Evolutionary conservation across 2,797 vertebrate species (phyloP), one percentile per base, ranked within the genome.

Genomic region (Adrianichthys oophorus): DNA sequence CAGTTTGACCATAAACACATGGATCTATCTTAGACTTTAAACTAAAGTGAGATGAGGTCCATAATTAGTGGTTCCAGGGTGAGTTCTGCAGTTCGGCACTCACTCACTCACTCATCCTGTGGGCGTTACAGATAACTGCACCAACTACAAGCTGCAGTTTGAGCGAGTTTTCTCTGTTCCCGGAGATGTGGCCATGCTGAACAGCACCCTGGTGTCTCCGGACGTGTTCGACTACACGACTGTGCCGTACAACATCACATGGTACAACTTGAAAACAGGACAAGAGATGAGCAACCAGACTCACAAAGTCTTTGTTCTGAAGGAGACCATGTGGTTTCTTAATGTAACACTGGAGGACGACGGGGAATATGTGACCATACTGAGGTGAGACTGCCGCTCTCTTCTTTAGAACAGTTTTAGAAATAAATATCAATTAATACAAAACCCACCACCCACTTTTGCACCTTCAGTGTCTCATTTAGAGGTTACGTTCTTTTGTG

Each of bases 301-400:
- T 0, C 77, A 80, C 70, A 44, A 23, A 13, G n/a, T 80, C 52
- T 41, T 84, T 45, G 59, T 85, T 8, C 12, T 7, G 1, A 40
- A 50, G 5, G 70, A 67, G 52, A 83, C 64, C 1, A 73, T 92
- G 43, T 91, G 89, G 89, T 57, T 91, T 19, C 80, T 91, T 0
- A 83, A 74, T 0, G 15, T 65, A 4, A 69, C 46, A 0, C 26
- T 66, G 65, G 68, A 72, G 1, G 82, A 91, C 3, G 21, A 14
- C 0, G 87, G 87, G 4, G 64, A 81, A 4, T 92, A 91, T 6
- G 40, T 76, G 55, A 70, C 29, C 41, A 15, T 89, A 15, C 16
- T 91, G 65, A 89, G 88, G 91, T 92, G 83, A 7, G 52, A 42
- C 4, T 0, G 5, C 1, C 5, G n/a, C 48, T 43, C 26, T 29